Base-by-base conservation (phyloP, 35 echinoderm and acorn worm genomes). In the Anneissia japonica region DNA sequence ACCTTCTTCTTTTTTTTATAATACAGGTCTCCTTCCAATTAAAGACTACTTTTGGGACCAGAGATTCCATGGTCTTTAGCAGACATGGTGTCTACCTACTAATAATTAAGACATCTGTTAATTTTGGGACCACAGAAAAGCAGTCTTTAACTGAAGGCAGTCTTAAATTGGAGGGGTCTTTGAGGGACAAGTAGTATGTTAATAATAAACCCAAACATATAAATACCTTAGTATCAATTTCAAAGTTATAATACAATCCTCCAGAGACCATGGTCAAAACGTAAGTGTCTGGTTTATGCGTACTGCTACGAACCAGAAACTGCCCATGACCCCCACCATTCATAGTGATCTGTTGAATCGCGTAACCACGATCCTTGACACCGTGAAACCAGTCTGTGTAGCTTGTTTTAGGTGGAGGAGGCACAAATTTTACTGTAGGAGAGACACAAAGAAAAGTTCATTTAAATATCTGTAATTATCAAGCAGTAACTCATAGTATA, bases 221-320 rank as follows among this genome's bases (percentile, higher is more conserved):
- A 78, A 78, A 21, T 84, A 99, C 96, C 89, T 99, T 93, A 9
- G 80, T 87, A 81, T 91, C 83, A 45, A 99, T 99, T 92, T 99
- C 96, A 94, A 97, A 99, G 76, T 99, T 99, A 51, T 89, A 99
- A 29, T 94, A 87, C 46, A 64, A 91, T 39, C 89, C 89, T 34
- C 74, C 77, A 29, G 92, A 82, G 23, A 89, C 92, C 96, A 99
- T 99, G 0, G 96, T 94, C 35, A 99, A 74, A n/a, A 99, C 96
- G 46, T 89, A 94, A 14, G 90, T 84, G 29, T 85, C 91, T 0
- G 89, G 88, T 87, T 99, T 94, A 76, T 99, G 86, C 12, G 84
- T 77, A 84, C 96, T 99, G 31, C 82, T 99, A 7, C 96, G 76
- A 30, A 99, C 79, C 1, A 99, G 87, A 51, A 91, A 99, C 31